These are phyloP conservation scores for Lanius ludovicianus DNA, from an alignment of 2,113 vertebrate genomes.

Conservation along the genomic window DNA sequence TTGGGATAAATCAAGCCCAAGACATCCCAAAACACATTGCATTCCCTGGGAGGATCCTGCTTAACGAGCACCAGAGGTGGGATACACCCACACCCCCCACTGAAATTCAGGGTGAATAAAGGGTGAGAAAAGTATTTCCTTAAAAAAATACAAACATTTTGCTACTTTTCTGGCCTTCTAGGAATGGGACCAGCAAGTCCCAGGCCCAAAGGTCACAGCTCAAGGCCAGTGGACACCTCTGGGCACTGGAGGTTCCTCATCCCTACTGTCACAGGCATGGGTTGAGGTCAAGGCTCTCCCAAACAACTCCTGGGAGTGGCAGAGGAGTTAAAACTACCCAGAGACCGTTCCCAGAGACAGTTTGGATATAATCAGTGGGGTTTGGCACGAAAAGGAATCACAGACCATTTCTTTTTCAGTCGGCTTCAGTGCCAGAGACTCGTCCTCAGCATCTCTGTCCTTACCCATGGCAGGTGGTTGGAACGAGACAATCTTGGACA, in stretches of 20 bases:
- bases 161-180: not conserved
- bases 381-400: not conserved
- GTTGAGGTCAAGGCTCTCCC: not conserved
- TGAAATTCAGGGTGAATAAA: not conserved
- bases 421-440: not conserved
- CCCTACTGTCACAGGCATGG: not conserved
- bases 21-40: accelerated
- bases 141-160: not conserved
- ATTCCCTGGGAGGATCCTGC: not conserved
- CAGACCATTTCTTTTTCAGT: not conserved
- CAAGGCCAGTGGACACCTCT: not conserved
- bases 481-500: not conserved
- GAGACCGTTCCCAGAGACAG: not conserved
- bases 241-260: not conserved
- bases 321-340: not conserved
- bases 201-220: not conserved
- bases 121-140: not conserved
- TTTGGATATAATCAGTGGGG: not conserved
- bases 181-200: not conserved
- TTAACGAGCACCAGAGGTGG: not conserved
- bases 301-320: not conserved
- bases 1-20: not conserved
- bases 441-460: not conserved
- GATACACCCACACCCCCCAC: not conserved
- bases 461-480: not conserved